Conservation (phyloP, 2,113 vertebrate genomes). For the Solea solea region DNA sequence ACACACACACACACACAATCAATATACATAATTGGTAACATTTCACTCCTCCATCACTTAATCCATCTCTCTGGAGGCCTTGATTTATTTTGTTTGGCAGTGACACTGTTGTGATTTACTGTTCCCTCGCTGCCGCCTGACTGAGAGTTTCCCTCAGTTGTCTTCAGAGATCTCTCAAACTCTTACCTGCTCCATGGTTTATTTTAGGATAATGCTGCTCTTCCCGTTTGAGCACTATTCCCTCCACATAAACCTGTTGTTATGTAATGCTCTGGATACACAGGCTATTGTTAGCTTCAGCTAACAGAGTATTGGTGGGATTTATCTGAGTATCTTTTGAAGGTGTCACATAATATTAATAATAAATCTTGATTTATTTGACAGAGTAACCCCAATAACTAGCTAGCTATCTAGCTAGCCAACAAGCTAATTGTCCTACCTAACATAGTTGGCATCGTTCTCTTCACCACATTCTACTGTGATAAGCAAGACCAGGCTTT, state of each 20-base stretch:
- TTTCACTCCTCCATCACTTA: conserved; percentile 30
- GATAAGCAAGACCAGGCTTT: no score
- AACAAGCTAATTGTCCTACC: no score
- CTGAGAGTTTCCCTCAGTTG: background rate
- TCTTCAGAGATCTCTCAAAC: no score
- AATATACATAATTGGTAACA: conserved; percentile 21
- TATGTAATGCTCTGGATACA: background rate
- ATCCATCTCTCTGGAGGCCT: conserved; percentile 33
- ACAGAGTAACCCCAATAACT: no score
- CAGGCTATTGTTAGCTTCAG: no score
- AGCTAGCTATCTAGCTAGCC: no score
- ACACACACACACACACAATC: conserved; percentile 17
- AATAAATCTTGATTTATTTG: no score
- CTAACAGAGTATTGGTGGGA: no score
- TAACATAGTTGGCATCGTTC: no score
- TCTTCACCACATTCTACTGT: no score
- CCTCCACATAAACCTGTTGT: conserved; percentile 6
- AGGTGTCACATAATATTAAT: no score
- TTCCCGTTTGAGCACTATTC: background rate
- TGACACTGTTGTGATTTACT: conserved; percentile 40
- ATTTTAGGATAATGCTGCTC: conserved; percentile 3
- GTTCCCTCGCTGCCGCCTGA: conserved; percentile 17
- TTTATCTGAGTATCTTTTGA: no score
- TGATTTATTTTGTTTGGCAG: conserved; percentile 47
- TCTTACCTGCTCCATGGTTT: conserved; percentile 2